phyloP scores from a whole-genome alignment of 2,888 invertebrate genomes.

The Ormyrus rosae region DNA sequence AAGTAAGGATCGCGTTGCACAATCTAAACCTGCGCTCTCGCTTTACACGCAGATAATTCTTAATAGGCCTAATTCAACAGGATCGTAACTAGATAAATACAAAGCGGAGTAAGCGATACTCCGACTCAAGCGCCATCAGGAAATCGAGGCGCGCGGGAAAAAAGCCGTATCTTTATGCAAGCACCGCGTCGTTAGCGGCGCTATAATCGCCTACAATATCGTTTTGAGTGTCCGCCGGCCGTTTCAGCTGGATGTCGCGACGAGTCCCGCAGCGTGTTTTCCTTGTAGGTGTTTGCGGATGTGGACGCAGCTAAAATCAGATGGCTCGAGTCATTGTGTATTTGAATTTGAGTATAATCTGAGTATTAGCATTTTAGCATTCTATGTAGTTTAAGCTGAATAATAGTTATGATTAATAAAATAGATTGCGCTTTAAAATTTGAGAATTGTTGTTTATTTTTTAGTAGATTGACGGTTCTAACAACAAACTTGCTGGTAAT shows the following conservation, averaged over 20 bases:
- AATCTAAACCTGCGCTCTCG: not conserved
- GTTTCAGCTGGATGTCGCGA: not conserved
- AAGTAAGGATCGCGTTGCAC: too few species aligned
- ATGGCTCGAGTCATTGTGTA: too few species aligned
- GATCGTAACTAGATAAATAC: conserved; percentile 40
- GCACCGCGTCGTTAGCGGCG: conserved; percentile 10
- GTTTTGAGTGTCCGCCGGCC: not conserved
- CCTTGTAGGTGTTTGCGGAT: not conserved
- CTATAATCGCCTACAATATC: conserved; percentile 26
- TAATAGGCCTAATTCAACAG: conserved; percentile 27
- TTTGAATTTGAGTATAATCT: too few species aligned
- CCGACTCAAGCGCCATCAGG: not conserved
- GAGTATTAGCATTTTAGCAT: too few species aligned
- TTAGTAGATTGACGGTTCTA: too few species aligned
- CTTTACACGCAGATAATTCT: conserved; percentile 18
- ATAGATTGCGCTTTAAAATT: too few species aligned
- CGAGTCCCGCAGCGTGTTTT: not conserved
- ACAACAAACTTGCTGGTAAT: too few species aligned
- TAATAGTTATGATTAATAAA: too few species aligned
- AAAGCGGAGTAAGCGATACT: conserved; percentile 10
- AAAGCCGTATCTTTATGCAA: conserved; percentile 37
- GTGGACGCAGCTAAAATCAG: not conserved
- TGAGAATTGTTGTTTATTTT: too few species aligned
- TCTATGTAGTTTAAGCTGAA: too few species aligned
- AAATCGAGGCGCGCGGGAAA: not conserved